Conservation (phyloP, 2,113 vertebrate species). For the Proterorhinus semilunaris region DNA sequence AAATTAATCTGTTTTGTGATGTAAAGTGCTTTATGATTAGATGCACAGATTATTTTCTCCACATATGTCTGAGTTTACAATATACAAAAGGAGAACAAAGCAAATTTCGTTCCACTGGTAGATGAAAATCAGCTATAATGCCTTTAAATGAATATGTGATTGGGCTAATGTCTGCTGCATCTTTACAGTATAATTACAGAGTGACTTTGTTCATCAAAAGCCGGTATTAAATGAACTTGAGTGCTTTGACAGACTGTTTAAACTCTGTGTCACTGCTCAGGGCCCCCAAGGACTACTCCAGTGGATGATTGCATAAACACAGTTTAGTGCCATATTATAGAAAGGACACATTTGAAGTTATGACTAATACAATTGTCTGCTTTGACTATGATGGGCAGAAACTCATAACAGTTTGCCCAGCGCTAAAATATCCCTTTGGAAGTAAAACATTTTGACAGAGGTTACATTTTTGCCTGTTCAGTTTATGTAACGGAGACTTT, state of each 20-base stretch:
- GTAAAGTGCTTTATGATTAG: no score
- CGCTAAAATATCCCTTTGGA: not conserved
- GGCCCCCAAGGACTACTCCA: not conserved
- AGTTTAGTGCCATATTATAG: not conserved
- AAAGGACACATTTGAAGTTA: constrained; percentile 1
- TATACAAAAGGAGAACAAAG: no score
- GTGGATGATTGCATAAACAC: not conserved
- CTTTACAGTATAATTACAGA: not conserved
- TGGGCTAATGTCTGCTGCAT: not conserved
- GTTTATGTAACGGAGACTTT: not conserved
- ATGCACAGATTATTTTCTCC: no score
- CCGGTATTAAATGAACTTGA: not conserved
- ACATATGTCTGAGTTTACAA: no score
- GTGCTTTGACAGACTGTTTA: constrained; percentile 1
- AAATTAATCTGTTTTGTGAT: no score
- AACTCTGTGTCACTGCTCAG: not conserved
- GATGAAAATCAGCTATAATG: no score
- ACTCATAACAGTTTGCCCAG: not conserved
- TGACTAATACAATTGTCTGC: constrained; percentile 4
- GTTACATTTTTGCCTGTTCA: not conserved
- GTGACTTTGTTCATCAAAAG: not conserved
- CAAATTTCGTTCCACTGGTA: no score
- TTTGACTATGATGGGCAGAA: not conserved
- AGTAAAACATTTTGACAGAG: not conserved
- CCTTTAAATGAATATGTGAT: no score